These are phyloP conservation scores for Pteropus alecto DNA, from an alignment of 2,113 vertebrate species.

Conservation along the genomic window DNA sequence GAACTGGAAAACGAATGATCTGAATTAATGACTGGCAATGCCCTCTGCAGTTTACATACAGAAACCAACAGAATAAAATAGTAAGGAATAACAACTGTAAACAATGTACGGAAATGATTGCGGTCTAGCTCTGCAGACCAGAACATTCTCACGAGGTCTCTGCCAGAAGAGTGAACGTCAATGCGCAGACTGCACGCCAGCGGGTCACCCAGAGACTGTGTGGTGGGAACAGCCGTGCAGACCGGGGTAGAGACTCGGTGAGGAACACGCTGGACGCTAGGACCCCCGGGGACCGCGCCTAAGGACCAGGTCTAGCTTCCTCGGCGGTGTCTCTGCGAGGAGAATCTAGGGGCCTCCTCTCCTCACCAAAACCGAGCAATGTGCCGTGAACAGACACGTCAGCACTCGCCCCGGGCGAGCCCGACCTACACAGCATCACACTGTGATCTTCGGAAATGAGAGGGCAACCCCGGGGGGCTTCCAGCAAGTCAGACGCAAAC, in stretches of 20 bases:
- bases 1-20: slow-evolving; percentile 50
- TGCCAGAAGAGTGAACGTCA: slow-evolving; percentile 53
- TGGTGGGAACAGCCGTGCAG: slow-evolving; percentile 19
- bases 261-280: not conserved
- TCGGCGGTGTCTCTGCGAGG: not conserved
- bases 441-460: slow-evolving; percentile 6
- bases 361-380: not conserved
- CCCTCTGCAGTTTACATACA: slow-evolving; percentile 51
- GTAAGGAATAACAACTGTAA: not conserved
- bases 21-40: slow-evolving; percentile 56
- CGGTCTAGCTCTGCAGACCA: slow-evolving; percentile 32
- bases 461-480: not conserved
- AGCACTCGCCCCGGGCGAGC: not conserved
- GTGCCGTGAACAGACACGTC: not conserved
- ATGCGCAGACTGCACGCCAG: slow-evolving; percentile 29
- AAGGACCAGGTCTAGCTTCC: not conserved
- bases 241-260: not conserved
- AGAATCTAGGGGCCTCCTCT: not conserved
- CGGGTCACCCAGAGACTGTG: slow-evolving; percentile 42
- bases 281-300: not conserved
- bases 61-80: not conserved
- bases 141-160: not conserved
- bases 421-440: not conserved
- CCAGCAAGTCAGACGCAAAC: not conserved
- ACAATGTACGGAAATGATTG: not conserved